A percentile compares a stretch with the other conserved stretches of the same genome.
Conservation (phyloP, 2,888 invertebrate genomes). For the Lacanobia oleracea region DNA sequence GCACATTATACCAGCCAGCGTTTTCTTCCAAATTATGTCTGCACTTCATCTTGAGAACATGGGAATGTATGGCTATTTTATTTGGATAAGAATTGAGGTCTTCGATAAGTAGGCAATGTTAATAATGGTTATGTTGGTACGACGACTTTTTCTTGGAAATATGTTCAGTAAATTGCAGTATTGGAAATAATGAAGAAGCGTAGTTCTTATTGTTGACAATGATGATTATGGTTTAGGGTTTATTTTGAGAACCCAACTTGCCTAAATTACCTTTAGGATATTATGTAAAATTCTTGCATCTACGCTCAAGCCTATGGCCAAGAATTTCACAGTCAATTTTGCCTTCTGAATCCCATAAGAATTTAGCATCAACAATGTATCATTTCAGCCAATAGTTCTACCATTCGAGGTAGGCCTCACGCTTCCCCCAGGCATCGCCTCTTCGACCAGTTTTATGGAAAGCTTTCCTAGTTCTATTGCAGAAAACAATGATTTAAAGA, state of each 20-base stretch:
- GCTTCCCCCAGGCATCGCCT: no score
- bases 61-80: slow-evolving; percentile 42
- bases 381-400: no score
- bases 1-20: slow-evolving; percentile 71
- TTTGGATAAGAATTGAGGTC: slow-evolving; percentile 29
- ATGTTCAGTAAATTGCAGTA: not conserved
- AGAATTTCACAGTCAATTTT: no score
- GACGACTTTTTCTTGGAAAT: not conserved
- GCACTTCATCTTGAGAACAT: slow-evolving; percentile 70
- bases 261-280: no score
- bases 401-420: no score
- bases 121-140: slow-evolving; percentile 16
- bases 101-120: slow-evolving; percentile 14
- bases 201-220: not conserved
- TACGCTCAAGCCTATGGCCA: no score
- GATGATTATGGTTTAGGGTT: not conserved
- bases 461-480: no score
- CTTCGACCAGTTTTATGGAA: no score
- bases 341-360: no score
- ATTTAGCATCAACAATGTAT: no score
- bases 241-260: not conserved
- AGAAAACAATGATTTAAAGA: no score
- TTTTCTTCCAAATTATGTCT: slow-evolving; percentile 70
- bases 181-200: not conserved
- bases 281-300: no score